Percentiles rank a stretch among this genome's conserved stretches.
phyloP scores from a whole-genome alignment of 2,113 vertebrate genomes.

The Microcebus murinus region DNA sequence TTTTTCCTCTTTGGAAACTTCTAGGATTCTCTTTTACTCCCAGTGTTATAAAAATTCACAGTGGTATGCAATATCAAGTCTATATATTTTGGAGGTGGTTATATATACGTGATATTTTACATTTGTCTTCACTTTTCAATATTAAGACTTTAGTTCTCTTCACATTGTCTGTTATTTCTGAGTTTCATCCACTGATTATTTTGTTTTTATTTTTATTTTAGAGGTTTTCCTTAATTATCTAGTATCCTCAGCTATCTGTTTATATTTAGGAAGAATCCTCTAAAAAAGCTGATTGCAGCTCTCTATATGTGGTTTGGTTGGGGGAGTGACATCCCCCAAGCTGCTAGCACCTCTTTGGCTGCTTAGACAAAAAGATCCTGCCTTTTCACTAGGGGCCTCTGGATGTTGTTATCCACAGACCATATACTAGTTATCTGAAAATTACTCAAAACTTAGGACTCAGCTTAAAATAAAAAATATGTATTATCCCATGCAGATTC shows the following conservation, averaged over 20 bases:
- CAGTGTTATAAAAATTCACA: neutral
- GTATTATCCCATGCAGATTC: neutral
- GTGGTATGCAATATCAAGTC: neutral
- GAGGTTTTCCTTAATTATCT: neutral
- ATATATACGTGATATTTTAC: neutral
- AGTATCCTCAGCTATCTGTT: neutral
- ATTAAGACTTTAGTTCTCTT: neutral
- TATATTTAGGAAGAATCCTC: neutral
- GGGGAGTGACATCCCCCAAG: fast-evolving
- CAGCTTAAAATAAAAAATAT: neutral
- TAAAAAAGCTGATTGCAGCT: neutral
- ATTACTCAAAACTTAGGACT: neutral
- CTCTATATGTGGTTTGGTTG: neutral
- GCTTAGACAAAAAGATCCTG: neutral
- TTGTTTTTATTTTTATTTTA: neutral
- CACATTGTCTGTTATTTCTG: neutral
- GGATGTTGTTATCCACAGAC: neutral
- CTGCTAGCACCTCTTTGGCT: neutral
- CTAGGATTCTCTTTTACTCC: neutral
- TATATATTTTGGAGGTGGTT: neutral
- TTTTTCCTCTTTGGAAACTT: neutral
- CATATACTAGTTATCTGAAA: neutral
- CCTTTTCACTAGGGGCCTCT: neutral
- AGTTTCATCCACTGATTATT: neutral
- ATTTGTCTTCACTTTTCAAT: neutral